These are phyloP conservation scores for Parauchenoglanis ngamensis DNA, from an alignment of 2,797 vertebrate genomes.

Conservation along the genomic window DNA sequence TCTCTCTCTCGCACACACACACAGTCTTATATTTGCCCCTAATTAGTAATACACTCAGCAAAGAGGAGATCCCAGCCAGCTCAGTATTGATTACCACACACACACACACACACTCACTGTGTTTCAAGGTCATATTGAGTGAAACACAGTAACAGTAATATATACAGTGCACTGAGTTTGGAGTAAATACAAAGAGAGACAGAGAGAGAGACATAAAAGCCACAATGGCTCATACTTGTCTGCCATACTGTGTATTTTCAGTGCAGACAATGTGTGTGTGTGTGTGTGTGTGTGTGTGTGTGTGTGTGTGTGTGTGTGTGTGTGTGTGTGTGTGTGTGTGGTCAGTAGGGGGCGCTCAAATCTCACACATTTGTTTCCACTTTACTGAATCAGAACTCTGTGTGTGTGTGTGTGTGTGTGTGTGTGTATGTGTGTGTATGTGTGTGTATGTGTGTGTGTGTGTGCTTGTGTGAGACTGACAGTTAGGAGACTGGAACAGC, in stretches of 20 bases:
- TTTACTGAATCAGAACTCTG: neutral
- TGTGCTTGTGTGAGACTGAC: slow-evolving; percentile 2
- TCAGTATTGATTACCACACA: slow-evolving; percentile 45
- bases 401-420: slow-evolving; percentile 10
- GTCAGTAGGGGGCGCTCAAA: neutral
- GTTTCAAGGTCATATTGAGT: slow-evolving; percentile 18
- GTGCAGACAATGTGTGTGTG: neutral
- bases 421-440: slow-evolving; percentile 5
- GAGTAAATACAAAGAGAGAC: neutral
- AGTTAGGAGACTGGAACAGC: neutral
- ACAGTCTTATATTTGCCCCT: slow-evolving; percentile 5
- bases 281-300: neutral
- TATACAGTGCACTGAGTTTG: slow-evolving; percentile 14
- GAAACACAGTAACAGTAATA: slow-evolving; percentile 24
- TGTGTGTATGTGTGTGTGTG: slow-evolving; percentile 6
- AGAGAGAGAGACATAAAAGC: neutral
- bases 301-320: neutral
- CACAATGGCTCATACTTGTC: neutral
- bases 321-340: neutral
- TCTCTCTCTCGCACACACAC: neutral
- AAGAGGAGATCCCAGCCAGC: slow-evolving; percentile 8
- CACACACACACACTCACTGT: slow-evolving; percentile 34
- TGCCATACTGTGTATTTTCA: neutral
- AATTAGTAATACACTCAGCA: slow-evolving; percentile 29
- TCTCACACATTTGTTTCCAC: neutral